phyloP scores from a whole-genome alignment of 64 coral and sea anemone genomes.

The Orbicella faveolata region DNA sequence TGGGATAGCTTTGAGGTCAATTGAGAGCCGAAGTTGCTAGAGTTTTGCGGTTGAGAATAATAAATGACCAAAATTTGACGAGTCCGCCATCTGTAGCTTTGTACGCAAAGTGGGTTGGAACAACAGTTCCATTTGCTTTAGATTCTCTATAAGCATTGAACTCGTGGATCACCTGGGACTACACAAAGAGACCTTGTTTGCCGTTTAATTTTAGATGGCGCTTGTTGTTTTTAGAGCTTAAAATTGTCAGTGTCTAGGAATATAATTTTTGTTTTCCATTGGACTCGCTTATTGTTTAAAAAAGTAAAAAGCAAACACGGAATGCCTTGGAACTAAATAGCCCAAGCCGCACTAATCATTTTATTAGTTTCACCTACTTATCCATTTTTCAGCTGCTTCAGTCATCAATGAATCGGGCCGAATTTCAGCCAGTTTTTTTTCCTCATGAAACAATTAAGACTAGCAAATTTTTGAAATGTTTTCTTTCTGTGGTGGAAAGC shows the following conservation, averaged over 20 bases:
- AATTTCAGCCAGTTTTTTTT: not conserved
- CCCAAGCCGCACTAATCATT: not conserved
- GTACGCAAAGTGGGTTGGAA: not conserved
- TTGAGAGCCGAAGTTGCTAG: not conserved
- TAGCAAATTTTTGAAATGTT: not conserved
- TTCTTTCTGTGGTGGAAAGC: not conserved
- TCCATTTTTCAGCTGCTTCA: not conserved
- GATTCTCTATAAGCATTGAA: not conserved
- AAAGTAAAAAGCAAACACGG: not conserved
- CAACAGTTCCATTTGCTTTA: not conserved
- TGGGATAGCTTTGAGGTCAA: constrained; percentile 29
- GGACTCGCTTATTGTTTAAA: not conserved
- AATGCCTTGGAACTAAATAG: not conserved
- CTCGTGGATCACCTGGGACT: too few relatives aligned
- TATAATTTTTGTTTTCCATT: constrained; percentile 9
- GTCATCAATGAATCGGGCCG: not conserved
- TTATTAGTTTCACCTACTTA: not conserved
- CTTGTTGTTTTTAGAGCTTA: constrained; percentile 40
- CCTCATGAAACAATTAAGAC: not conserved
- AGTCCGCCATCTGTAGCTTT: constrained; percentile 14
- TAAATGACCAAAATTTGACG: constrained; percentile 7
- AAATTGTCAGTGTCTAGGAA: not conserved
- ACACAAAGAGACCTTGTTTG: constrained; percentile 24
- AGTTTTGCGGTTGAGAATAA: not conserved
- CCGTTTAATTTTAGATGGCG: constrained; percentile 25